Base-by-base conservation (phyloP, 1,140 invertebrate genomes). In the Musca vetustissima region DNA sequence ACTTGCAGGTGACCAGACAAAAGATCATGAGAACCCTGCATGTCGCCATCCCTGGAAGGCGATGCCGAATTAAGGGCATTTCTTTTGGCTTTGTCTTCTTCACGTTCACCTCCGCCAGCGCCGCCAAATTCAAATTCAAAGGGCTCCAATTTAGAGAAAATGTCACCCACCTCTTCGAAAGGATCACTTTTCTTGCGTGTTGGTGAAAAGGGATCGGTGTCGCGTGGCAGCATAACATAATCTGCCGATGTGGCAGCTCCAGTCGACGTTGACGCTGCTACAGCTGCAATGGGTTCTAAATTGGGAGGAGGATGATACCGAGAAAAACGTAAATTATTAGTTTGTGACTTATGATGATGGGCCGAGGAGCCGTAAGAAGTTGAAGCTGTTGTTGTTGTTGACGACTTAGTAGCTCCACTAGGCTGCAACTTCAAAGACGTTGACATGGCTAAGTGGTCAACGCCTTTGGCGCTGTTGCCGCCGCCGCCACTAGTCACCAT, bases 1-100 rank as follows among this genome's bases (percentile, higher is more conserved):
- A 91, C 90, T 61, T 89, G 88, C 64, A 92, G 80, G 13, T 89
- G 88, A 22, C 89, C 88, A 79, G 87, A 84, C 81, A 84, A 85
- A 13, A 73, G 47, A 66, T 70, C 69, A 17, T 17, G 48, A 8
- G 55, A 19, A n/a, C 21, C 43, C 22, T 36, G 55, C 6, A 52
- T 19, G 57, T 64, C 68, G 17, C 32, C 21, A 21, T 24, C 22
- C 15, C 2, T 28, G 9, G 50, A 36, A 11, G 49, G 50, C 17
- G 66, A 64, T 48, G 19, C 2, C 15, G 50, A 61, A 28, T 55
- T 59, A 36, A 19, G 13, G 11, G 22, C 21, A 36, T 69, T 69
- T 50, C n/a, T 59, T 57, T 1, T n/a, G 14, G n/a, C 32, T 7
- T 66, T 25, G 11, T 24, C 22, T 43, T 59, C 17, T 28, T 11